Evolutionary conservation across 1,140 invertebrate species (phyloP).

Genomic region (Eueides isabella): DNA sequence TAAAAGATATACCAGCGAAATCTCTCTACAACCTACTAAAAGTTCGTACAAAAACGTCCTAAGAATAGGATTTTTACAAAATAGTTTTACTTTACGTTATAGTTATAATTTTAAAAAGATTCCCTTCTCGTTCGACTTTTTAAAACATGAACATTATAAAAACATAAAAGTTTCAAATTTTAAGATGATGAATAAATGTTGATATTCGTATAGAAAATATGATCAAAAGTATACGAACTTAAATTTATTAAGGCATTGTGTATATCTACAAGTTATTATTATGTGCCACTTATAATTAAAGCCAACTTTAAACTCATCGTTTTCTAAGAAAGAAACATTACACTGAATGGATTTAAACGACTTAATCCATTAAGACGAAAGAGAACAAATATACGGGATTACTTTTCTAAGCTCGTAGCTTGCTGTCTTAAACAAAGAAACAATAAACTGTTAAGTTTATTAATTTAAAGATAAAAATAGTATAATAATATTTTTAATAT

Average conservation of each 20-base stretch:
- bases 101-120: too few relatives aligned
- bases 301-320: background rate
- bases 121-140: too few relatives aligned
- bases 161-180: background rate
- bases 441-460: background rate
- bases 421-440: conserved; percentile 5
- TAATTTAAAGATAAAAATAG: background rate
- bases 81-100: too few relatives aligned
- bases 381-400: conserved; percentile 10
- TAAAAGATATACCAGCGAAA: too few relatives aligned
- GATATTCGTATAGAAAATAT: background rate
- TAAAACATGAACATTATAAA: background rate
- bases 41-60: too few relatives aligned
- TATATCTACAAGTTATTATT: background rate
- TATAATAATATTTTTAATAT: background rate
- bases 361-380: conserved; percentile 13
- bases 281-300: background rate
- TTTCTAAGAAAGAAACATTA: background rate
- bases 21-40: too few relatives aligned
- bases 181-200: too few relatives aligned
- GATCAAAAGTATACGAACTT: too few relatives aligned
- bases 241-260: background rate
- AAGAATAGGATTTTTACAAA: too few relatives aligned
- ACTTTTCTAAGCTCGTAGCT: conserved; percentile 7
- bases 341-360: conserved; percentile 8